A percentile compares a stretch with the other conserved stretches of the same genome.
Evolutionary conservation across 2,888 invertebrate genomes (phyloP).

Genomic region (Oegoconia quadripuncta): DNA sequence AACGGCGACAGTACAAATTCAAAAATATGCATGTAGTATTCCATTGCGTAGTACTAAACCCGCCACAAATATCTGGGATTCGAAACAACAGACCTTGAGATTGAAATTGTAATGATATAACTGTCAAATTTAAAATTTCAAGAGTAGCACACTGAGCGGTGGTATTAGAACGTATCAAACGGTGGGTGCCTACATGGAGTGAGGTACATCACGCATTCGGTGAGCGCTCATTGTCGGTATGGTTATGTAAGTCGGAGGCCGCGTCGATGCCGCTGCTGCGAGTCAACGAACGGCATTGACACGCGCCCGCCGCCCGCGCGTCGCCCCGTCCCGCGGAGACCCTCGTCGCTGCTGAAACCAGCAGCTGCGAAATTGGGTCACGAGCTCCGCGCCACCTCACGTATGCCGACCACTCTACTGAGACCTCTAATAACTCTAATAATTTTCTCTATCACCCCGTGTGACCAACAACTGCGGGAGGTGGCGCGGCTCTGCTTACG

Average conservation of each 20-base stretch:
- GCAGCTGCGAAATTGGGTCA: conserved; percentile 78
- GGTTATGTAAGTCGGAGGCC: conserved; percentile 78
- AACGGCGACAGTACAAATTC: no score
- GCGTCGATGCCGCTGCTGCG: conserved; percentile 68
- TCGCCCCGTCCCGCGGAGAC: conserved; percentile 40
- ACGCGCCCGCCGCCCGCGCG: conserved; percentile 58
- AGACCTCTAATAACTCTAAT: conserved; percentile 45
- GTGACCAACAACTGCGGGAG: conserved; percentile 17
- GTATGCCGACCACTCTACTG: conserved; percentile 51
- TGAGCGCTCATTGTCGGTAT: conserved; percentile 69
- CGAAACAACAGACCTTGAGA: conserved; percentile 3
- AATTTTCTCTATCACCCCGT: conserved; percentile 14
- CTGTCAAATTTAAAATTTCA: conserved; percentile 3
- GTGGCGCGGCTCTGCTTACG: conserved; percentile 24
- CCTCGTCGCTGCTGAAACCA: conserved; percentile 72
- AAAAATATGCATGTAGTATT: no score
- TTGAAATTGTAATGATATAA: conserved; percentile 2
- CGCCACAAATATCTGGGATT: not conserved
- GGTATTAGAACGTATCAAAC: not conserved
- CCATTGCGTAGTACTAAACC: not conserved
- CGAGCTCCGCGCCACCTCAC: conserved; percentile 69
- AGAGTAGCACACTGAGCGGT: not conserved
- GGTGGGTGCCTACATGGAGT: conserved; percentile 21
- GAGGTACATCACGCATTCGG: conserved; percentile 64
- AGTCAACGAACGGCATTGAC: conserved; percentile 80